Base-by-base conservation (phyloP, 2,797 vertebrate genomes). In the Leptodactylus fallax region DNA sequence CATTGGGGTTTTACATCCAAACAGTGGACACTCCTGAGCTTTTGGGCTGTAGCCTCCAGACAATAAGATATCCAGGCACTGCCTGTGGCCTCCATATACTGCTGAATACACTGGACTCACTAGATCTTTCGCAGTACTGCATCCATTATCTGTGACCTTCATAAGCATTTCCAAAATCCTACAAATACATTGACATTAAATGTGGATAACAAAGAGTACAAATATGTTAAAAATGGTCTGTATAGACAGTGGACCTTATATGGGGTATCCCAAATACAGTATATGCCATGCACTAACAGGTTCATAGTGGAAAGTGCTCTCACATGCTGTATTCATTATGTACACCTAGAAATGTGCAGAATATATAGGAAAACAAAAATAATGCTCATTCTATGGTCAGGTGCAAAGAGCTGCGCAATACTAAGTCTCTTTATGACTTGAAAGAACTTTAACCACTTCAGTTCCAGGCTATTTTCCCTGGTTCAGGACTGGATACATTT, bases 31-130 rank as follows among this genome's bases (percentile, higher is more conserved):
- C 85, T 94, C 94, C 85, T 99, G 98, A 36, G 96, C 98, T 17
- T 98, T 95, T 0, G 98, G 96, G 85, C 96, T 97, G 77, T 95
- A 99, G 27, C 97, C 97, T 58, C 93, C 93, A 12, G 79, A 89
- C 16, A 99, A 91, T 3, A 99, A 92, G 69, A 93, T 77, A 81
- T 94, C 94, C 85, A 97, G 81, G 88, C 96, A 96, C 4, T 94
- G 92, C 0, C 94, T 36, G 0, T 92, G 91, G 1, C 90, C 90
- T 11, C 93, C 93, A 49, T 96, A 95, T 2, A 98, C 90, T 0
- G 98, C 97, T 0, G 96, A 92, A 56, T 98, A 99, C 27, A 99
- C 92, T 0, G 98, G 98, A 92, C 98, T 99, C 90, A 99, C 96
- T 93, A 96, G 95, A 91, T 92, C 94, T 9, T 91, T 83, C 0